Percentiles rank a stretch among this genome's conserved stretches.
phyloP scores from a whole-genome alignment of 2,113 vertebrate genomes.

The Oxyura jamaicensis region DNA sequence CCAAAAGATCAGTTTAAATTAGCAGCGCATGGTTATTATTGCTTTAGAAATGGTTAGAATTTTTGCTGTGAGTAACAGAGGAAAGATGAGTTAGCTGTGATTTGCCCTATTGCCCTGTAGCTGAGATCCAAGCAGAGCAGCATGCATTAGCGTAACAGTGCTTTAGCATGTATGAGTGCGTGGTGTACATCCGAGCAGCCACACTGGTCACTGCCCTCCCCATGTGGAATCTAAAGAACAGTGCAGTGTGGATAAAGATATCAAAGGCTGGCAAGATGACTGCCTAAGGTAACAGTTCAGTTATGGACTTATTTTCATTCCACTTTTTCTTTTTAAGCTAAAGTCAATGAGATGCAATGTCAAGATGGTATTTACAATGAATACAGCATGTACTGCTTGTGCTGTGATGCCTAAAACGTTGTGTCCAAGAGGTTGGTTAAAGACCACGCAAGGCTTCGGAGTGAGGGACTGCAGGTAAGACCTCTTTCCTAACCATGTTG shows the following conservation, averaged over 20 bases:
- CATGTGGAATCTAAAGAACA: background rate
- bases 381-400: constrained; percentile 81
- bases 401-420: constrained; percentile 25
- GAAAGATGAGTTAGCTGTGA: background rate
- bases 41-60: background rate
- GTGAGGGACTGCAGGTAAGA: constrained; percentile 82
- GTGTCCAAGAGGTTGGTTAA: constrained; percentile 79
- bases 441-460: background rate
- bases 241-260: background rate
- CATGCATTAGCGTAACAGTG: background rate
- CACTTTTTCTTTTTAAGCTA: constrained; percentile 36
- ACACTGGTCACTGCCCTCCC: background rate
- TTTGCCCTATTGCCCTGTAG: background rate
- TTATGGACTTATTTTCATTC: background rate
- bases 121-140: background rate
- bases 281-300: background rate
- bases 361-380: constrained; percentile 55
- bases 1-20: background rate
- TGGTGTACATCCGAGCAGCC: background rate
- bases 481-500: background rate
- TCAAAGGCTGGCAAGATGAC: background rate
- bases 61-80: background rate
- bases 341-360: constrained; percentile 74
- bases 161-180: background rate
- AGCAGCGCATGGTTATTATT: background rate